Evolutionary conservation across 2,797 vertebrate species (phyloP), one percentile per base, ranked within the genome.

Genomic region (Cyclopterus lumpus): DNA sequence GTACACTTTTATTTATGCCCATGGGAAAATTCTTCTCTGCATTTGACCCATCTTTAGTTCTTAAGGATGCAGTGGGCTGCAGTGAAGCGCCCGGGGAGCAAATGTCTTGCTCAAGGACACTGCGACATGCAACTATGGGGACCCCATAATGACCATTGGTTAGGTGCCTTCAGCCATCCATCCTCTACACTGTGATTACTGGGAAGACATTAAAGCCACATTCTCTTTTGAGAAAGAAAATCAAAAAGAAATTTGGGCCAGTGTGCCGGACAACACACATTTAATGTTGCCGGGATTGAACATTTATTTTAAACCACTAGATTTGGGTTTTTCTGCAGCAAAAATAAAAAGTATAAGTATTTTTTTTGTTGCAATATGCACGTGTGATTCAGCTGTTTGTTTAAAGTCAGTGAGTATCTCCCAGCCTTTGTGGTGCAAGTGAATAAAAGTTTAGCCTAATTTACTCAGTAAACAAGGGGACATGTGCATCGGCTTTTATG

Each of bases 401-500:
- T 61, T 67, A 28, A 64, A 67, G 38, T 26, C 22, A 34, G 62
- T 5, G 12, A 77, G 12, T 66, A 54, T 66, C 57, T 54, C 61
- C 26, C 51, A 61, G 61, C n/a, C 64, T 30, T 71, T 77, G 73
- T 62, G 85, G 79, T 73, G 64, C 61, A 44, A 71, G 40, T 71
- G 40, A 53, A 77, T 53, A 79, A 74, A 76, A 82, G 79, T 15
- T 30, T 28, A 77, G 82, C 69, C 75, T 80, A 73, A 86, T 89
- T 89, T 77, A 84, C 75, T 88, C 86, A 77, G 73, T 81, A 59
- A 89, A 87, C 76, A 8, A 32, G 24, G 55, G 30, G 75, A 83
- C 80, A 85, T 87, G 81, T 86, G 79, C 73, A 30, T 81, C 89
- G 88, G 81, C 79, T 91, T 88, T 88, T 85, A 86, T 84, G 86